Percentiles rank a stretch among this genome's conserved stretches.
Conservation (phyloP, 2,888 invertebrate species). For the Aleiodes leptofemur region DNA sequence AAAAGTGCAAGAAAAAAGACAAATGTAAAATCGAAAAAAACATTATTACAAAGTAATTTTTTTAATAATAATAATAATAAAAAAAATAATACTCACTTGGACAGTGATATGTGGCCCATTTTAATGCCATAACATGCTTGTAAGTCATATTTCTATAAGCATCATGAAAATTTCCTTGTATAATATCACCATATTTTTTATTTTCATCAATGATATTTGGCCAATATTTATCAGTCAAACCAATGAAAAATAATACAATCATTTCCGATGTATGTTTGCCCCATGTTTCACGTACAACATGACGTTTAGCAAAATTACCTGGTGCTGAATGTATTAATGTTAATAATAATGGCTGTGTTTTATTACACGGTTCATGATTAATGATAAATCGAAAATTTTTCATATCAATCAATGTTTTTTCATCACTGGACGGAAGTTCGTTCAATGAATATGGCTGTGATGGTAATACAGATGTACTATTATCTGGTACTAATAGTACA, state of each 20-base stretch:
- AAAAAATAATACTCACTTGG: conserved; percentile 63
- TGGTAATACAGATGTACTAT: conserved; percentile 59
- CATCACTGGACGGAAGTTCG: conserved; percentile 68
- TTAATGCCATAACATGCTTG: conserved; percentile 78
- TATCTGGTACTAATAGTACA: conserved; percentile 58
- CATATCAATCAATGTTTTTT: conserved; percentile 73
- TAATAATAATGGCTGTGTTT: conserved; percentile 73
- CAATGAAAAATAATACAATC: conserved; percentile 74
- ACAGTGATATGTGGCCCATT: conserved; percentile 77
- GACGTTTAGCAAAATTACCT: conserved; percentile 73
- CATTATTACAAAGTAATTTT: neutral
- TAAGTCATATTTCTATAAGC: conserved; percentile 78
- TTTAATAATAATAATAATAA: conserved; percentile 5
- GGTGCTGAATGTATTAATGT: conserved; percentile 77
- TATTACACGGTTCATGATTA: conserved; percentile 78
- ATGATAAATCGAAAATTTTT: conserved; percentile 80
- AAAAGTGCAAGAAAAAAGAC: too few species aligned
- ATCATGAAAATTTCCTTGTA: conserved; percentile 78
- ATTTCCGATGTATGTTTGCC: conserved; percentile 67
- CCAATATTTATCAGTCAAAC: conserved; percentile 68
- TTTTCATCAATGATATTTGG: conserved; percentile 70
- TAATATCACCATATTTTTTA: conserved; percentile 74
- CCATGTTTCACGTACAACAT: conserved; percentile 76
- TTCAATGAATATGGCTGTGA: conserved; percentile 59
- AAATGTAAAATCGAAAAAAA: too few species aligned